Conservation (phyloP, 2,888 invertebrate genomes). For the Drosophila sordidula region DNA sequence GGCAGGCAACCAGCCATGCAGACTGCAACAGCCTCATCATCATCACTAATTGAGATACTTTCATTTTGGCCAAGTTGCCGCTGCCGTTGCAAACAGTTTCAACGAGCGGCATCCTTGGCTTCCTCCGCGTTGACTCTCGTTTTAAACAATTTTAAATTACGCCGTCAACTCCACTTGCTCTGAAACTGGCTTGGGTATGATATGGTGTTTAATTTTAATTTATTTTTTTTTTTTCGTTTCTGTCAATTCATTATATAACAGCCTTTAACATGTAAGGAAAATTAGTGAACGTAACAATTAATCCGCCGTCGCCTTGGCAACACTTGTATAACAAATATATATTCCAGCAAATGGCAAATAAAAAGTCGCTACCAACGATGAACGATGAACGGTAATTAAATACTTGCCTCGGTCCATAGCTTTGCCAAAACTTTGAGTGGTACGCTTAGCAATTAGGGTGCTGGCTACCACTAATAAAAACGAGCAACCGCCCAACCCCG, state of each 20-base stretch:
- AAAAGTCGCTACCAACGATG: conserved; percentile 19
- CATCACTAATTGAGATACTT: conserved; percentile 69
- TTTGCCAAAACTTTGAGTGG: conserved; percentile 54
- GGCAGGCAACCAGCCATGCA: conserved; percentile 3
- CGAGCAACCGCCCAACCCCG: conserved; percentile 26
- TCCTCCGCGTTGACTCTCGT: conserved; percentile 17
- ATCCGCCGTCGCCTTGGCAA: conserved; percentile 57
- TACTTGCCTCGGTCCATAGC: conserved; percentile 36
- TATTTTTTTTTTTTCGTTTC: neutral
- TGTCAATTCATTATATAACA: conserved; percentile 38
- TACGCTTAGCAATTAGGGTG: conserved; percentile 69
- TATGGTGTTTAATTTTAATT: conserved; percentile 5
- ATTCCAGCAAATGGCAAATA: conserved; percentile 36
- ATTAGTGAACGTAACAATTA: conserved; percentile 70
- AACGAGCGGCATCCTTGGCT: conserved; percentile 29
- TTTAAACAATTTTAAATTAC: conserved; percentile 53
- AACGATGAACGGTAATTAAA: conserved; percentile 69
- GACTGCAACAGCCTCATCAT: conserved; percentile 25
- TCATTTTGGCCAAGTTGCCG: conserved; percentile 33
- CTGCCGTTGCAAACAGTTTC: conserved; percentile 33
- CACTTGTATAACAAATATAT: conserved; percentile 51
- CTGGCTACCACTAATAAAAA: conserved; percentile 63
- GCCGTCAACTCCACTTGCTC: conserved; percentile 41
- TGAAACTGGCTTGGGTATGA: conserved; percentile 18
- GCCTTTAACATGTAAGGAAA: conserved; percentile 44